Percentiles rank a stretch among this genome's conserved stretches.
Conservation (phyloP, 2,113 vertebrate genomes). For the Geococcyx californianus region DNA sequence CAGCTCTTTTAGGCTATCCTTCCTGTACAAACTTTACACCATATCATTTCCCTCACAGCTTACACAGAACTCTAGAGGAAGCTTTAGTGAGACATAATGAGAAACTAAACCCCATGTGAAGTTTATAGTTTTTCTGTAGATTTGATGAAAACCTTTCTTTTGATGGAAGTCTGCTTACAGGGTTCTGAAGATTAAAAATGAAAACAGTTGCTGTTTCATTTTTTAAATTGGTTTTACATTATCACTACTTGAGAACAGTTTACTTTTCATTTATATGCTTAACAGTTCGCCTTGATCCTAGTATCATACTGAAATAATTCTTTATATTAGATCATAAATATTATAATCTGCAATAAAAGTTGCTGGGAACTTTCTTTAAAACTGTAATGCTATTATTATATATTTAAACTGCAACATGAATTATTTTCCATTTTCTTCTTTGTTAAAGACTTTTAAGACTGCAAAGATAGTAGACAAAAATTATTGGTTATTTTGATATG, state of each 20-base stretch:
- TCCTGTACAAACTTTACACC: neutral
- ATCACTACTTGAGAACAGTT: neutral
- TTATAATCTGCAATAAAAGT: neutral
- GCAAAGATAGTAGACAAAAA: neutral
- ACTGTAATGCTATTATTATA: neutral
- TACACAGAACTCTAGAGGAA: neutral
- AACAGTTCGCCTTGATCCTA: neutral
- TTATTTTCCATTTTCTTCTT: neutral
- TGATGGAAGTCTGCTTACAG: neutral
- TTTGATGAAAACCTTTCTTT: neutral
- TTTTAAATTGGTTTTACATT: neutral
- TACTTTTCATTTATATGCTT: neutral
- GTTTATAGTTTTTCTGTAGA: neutral
- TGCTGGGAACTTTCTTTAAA: neutral
- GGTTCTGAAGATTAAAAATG: neutral
- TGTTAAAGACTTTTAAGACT: neutral
- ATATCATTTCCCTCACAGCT: accelerated
- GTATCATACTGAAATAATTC: neutral
- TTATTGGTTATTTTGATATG: neutral
- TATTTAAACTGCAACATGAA: neutral
- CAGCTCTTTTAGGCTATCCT: neutral
- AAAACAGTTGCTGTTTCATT: neutral
- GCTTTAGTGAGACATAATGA: neutral
- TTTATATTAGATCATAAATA: neutral
- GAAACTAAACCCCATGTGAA: neutral